Conservation (phyloP, 2,113 vertebrate species). For the Megaleporinus macrocephalus region DNA sequence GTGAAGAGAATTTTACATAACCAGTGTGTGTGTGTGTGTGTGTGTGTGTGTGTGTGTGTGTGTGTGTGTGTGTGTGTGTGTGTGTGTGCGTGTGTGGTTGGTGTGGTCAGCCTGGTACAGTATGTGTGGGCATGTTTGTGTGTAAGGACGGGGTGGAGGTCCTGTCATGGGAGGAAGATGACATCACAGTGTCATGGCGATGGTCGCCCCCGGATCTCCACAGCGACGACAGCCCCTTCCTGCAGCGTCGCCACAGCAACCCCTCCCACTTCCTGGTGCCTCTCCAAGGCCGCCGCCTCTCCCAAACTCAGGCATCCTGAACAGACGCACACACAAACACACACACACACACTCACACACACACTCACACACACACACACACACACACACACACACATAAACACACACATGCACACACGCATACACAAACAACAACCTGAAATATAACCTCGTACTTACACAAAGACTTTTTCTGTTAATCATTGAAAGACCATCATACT, state of each 20-base stretch:
- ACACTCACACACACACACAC: background rate
- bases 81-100: background rate
- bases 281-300: slow-evolving; percentile 30
- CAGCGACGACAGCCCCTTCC: slow-evolving; percentile 37
- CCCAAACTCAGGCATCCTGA: slow-evolving; percentile 15
- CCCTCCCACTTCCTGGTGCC: slow-evolving; percentile 24
- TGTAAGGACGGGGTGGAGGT: slow-evolving; percentile 3
- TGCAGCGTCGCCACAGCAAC: slow-evolving; percentile 33
- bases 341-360: slow-evolving; percentile 8
- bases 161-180: slow-evolving; percentile 26
- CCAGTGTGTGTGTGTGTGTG: no score
- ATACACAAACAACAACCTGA: background rate
- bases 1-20: background rate
- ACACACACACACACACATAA: background rate
- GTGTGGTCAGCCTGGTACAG: background rate
- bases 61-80: no score
- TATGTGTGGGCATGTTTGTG: slow-evolving; percentile 6
- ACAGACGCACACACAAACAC: background rate
- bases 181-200: slow-evolving; percentile 31
- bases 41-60: no score
- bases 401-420: background rate
- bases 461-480: background rate
- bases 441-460: background rate
- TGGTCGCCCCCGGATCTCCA: slow-evolving; percentile 31
- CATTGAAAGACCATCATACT: background rate